Conservation (phyloP, 2,888 invertebrate genomes). For the Himalopsyche anomala region DNA sequence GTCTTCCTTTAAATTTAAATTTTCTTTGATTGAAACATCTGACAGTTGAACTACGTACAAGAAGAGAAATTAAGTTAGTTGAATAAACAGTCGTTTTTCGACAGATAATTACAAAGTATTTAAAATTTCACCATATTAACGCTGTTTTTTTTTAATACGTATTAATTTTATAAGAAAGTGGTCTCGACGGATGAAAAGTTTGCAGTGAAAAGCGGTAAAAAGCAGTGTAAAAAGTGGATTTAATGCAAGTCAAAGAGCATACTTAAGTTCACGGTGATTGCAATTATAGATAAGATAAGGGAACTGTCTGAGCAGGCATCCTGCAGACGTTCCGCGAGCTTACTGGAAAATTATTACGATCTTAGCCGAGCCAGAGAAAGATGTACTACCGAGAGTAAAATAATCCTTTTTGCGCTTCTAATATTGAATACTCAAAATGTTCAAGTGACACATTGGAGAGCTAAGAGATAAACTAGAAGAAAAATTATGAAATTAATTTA, state of each 20-base stretch:
- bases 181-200: slow-evolving; percentile 5
- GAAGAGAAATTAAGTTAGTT: no score
- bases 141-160: neutral
- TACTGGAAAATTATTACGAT: slow-evolving; percentile 48
- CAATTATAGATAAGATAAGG: slow-evolving; percentile 57
- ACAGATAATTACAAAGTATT: no score
- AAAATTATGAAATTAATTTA: slow-evolving; percentile 8
- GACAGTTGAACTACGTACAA: no score
- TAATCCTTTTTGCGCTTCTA: slow-evolving; percentile 52
- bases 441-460: neutral
- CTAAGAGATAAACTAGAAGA: slow-evolving; percentile 11
- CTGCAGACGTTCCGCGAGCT: slow-evolving; percentile 44
- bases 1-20: no score
- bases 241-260: slow-evolving; percentile 48
- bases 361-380: neutral
- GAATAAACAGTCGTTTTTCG: no score
- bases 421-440: slow-evolving; percentile 46
- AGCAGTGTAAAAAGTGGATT: slow-evolving; percentile 49
- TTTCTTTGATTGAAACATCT: no score
- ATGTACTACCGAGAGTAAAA: slow-evolving; percentile 24
- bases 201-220: slow-evolving; percentile 47
- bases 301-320: slow-evolving; percentile 39
- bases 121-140: no score
- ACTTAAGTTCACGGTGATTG: slow-evolving; percentile 52
- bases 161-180: slow-evolving; percentile 1